Evolutionary conservation across 2,797 vertebrate species (phyloP).

Genomic region (Coluber constrictor): DNA sequence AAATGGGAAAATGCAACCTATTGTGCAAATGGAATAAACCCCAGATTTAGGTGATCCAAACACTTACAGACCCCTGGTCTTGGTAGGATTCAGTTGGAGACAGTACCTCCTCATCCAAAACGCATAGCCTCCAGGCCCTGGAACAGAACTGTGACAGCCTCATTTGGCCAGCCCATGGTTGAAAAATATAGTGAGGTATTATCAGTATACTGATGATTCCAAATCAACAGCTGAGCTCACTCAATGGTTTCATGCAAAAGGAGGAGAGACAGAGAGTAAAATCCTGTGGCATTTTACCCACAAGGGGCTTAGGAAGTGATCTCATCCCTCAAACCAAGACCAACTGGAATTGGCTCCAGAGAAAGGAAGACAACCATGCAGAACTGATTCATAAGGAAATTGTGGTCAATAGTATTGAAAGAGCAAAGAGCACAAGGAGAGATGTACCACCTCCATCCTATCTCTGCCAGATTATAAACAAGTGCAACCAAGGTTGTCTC

Average conservation of each 20-base stretch:
- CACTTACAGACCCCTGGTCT: not conserved
- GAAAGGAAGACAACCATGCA: not conserved
- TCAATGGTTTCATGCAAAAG: not conserved
- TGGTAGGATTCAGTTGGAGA: not conserved
- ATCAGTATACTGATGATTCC: not conserved
- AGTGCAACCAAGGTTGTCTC: not conserved
- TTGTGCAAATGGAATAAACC: not conserved
- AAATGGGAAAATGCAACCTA: not conserved
- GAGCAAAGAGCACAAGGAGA: not conserved
- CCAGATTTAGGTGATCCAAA: not conserved
- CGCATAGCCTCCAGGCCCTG: not conserved
- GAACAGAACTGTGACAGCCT: not conserved
- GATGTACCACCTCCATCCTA: not conserved
- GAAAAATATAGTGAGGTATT: not conserved
- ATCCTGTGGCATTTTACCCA: not conserved
- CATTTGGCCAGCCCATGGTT: not conserved
- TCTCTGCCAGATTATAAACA: not conserved
- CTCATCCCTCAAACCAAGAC: not conserved
- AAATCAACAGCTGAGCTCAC: not conserved
- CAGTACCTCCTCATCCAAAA: not conserved
- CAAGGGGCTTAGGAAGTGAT: not conserved
- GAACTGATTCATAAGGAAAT: not conserved
- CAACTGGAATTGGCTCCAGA: not conserved
- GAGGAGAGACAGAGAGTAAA: not conserved
- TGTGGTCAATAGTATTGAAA: not conserved